phyloP scores from a whole-genome alignment of 2,888 invertebrate species.

The Epirrita christyi region DNA sequence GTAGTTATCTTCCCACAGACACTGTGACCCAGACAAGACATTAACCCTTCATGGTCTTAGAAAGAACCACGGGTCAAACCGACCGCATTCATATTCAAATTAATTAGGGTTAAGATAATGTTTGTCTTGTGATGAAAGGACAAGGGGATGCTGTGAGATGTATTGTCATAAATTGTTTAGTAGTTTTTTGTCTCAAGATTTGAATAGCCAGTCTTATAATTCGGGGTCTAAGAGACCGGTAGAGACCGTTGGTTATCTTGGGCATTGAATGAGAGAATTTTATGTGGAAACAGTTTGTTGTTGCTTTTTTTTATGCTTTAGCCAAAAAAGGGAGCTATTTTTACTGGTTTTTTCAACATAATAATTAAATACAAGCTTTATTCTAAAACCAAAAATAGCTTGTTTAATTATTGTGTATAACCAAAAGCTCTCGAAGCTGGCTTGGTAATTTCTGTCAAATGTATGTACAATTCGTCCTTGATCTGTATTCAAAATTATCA shows the following conservation, averaged over 20 bases:
- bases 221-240: conserved; percentile 14
- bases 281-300: no score
- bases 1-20: conserved; percentile 25
- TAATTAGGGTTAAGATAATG: conserved; percentile 61
- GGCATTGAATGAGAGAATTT: not conserved
- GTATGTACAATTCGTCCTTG: no score
- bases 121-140: conserved; percentile 49
- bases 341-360: no score
- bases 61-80: conserved; percentile 49
- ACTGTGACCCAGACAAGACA: conserved; percentile 23
- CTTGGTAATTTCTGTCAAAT: no score
- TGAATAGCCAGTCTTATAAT: conserved; percentile 9
- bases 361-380: no score
- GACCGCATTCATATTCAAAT: conserved; percentile 61
- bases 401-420: no score
- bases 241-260: conserved; percentile 11
- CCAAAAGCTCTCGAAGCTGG: no score
- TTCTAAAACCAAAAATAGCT: no score
- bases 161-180: conserved; percentile 16
- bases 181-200: conserved; percentile 10
- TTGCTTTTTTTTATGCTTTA: no score
- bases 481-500: no score
- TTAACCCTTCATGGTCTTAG: conserved; percentile 21
- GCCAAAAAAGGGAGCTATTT: no score
- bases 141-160: conserved; percentile 41